phyloP scores from a whole-genome alignment of 1,140 invertebrate species.

The Polypedilum pembai region DNA sequence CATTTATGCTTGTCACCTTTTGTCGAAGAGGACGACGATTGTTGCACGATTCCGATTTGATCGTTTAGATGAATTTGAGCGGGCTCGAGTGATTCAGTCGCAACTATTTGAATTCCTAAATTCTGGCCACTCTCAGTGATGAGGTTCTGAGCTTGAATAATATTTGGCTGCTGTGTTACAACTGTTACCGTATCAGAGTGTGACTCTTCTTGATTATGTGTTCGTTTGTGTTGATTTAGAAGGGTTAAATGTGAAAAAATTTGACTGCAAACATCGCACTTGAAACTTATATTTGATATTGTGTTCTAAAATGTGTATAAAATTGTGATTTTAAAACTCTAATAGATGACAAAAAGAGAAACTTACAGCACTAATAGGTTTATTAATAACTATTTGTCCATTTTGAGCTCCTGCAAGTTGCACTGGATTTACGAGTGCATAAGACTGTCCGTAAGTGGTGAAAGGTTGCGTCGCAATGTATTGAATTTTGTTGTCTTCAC shows the following conservation, averaged over 20 bases:
- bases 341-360: not conserved
- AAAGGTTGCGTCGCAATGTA: slow-evolving; percentile 60
- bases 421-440: slow-evolving; percentile 8
- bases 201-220: slow-evolving; percentile 54
- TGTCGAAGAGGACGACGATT: slow-evolving; percentile 34
- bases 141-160: slow-evolving; percentile 46
- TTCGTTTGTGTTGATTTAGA: slow-evolving; percentile 72
- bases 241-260: slow-evolving; percentile 71
- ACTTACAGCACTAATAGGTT: slow-evolving; percentile 19
- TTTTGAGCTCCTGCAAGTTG: slow-evolving; percentile 1
- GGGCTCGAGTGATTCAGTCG: slow-evolving; percentile 48
- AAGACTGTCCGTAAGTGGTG: slow-evolving; percentile 33
- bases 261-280: slow-evolving; percentile 75
- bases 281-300: slow-evolving; percentile 72
- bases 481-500: slow-evolving; percentile 55
- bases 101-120: slow-evolving; percentile 51
- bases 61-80: slow-evolving; percentile 37
- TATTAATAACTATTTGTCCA: slow-evolving; percentile 23
- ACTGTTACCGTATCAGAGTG: slow-evolving; percentile 37
- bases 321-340: not conserved
- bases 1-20: slow-evolving; percentile 44
- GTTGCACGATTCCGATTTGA: slow-evolving; percentile 32
- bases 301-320: slow-evolving; percentile 47
- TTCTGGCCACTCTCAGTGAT: slow-evolving; percentile 41
- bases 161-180: slow-evolving; percentile 38